Evolutionary conservation across 2,888 invertebrate genomes (phyloP).

Genomic region (Leucophenga maculata): DNA sequence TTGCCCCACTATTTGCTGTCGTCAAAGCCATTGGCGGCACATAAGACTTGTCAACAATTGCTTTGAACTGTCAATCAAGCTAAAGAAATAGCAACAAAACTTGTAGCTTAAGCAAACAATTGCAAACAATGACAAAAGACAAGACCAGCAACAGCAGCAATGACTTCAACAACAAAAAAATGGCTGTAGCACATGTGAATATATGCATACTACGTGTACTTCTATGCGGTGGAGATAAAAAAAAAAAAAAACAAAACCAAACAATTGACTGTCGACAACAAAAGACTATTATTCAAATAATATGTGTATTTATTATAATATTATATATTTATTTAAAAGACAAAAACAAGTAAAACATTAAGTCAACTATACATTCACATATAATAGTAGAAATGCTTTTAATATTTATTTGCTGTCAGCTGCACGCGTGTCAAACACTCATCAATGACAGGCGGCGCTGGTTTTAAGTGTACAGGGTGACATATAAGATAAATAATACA

Average conservation of each 20-base stretch:
- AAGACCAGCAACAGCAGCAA: neutral
- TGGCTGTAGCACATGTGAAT: slow-evolving; percentile 64
- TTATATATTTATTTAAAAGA: neutral
- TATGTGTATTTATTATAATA: neutral
- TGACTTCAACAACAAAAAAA: slow-evolving; percentile 53
- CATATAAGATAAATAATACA: too few species aligned
- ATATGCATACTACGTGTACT: slow-evolving; percentile 43
- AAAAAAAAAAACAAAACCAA: neutral
- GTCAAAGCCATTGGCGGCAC: too few species aligned
- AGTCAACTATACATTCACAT: neutral
- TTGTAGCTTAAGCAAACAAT: slow-evolving; percentile 1
- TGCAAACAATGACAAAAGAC: neutral
- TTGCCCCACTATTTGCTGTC: too few species aligned
- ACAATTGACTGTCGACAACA: neutral
- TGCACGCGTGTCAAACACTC: slow-evolving; percentile 21
- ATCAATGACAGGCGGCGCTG: slow-evolving; percentile 3
- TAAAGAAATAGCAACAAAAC: slow-evolving; percentile 7
- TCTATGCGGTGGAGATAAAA: neutral
- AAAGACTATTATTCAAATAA: slow-evolving; percentile 4
- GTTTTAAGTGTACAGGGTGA: neutral
- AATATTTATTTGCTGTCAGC: slow-evolving; percentile 9
- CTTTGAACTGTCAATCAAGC: slow-evolving; percentile 23
- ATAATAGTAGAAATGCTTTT: neutral
- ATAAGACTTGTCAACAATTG: slow-evolving; percentile 16
- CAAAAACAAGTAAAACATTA: neutral